Percentiles rank a stretch among this genome's conserved stretches.
Conservation (phyloP, 2,797 vertebrate species). For the Remorina albescens region DNA sequence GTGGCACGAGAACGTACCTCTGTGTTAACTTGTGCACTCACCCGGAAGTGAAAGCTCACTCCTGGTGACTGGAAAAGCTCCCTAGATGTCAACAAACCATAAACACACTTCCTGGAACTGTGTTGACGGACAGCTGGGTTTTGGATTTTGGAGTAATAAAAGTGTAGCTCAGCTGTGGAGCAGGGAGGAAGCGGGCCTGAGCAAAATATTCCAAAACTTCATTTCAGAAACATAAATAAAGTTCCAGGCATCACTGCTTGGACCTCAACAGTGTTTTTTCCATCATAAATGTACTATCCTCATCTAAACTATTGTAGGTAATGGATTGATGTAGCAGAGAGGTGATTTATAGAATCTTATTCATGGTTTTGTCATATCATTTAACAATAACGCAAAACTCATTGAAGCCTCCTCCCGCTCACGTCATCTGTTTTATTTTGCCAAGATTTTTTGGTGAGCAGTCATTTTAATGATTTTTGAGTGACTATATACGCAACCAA, state of each 20-base stretch:
- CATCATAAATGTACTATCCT: neutral
- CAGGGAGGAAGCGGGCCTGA: slow-evolving; percentile 30
- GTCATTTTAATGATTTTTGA: slow-evolving; percentile 24
- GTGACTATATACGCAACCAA: slow-evolving; percentile 26
- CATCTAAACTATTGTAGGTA: neutral
- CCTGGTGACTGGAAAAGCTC: slow-evolving; percentile 64
- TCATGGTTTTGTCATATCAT: slow-evolving; percentile 1
- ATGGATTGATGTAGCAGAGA: neutral
- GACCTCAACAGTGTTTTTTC: neutral
- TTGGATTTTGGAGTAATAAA: slow-evolving; percentile 55
- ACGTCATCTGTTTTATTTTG: slow-evolving; percentile 21
- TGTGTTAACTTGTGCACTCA: slow-evolving; percentile 53
- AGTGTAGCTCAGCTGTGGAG: slow-evolving; percentile 53
- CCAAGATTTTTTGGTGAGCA: slow-evolving; percentile 11
- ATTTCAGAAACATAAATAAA: slow-evolving; percentile 13
- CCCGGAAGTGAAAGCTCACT: slow-evolving; percentile 59
- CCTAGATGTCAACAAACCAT: slow-evolving; percentile 75
- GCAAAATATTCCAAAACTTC: slow-evolving; percentile 36
- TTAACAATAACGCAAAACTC: slow-evolving; percentile 19
- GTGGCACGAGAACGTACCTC: slow-evolving; percentile 32
- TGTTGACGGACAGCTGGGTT: slow-evolving; percentile 59
- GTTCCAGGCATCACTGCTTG: neutral
- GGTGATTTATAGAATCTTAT: neutral
- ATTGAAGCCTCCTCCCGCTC: neutral
- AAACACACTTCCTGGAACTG: slow-evolving; percentile 72